Conservation (phyloP, 2,113 vertebrate species). For the Scatophagus argus region DNA sequence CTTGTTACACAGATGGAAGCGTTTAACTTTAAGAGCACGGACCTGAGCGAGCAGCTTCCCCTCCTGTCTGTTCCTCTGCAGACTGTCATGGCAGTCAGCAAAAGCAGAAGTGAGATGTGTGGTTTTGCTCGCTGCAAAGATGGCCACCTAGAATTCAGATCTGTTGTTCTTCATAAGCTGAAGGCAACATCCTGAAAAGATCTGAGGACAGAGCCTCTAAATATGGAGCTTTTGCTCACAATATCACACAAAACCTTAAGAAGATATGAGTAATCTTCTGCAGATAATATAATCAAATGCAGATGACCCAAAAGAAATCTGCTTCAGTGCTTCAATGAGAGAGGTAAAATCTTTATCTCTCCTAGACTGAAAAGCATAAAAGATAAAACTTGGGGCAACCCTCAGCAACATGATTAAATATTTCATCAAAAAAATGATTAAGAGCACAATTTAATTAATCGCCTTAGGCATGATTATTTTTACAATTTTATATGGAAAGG, state of each 20-base stretch:
- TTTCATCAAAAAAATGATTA: conserved; percentile 74
- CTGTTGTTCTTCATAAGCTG: conserved; percentile 37
- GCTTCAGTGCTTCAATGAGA: conserved; percentile 17
- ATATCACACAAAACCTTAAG: not conserved
- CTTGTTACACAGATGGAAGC: conserved; percentile 85
- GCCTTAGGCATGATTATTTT: conserved; percentile 67
- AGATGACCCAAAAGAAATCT: conserved; percentile 13
- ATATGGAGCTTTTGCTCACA: conserved; percentile 15
- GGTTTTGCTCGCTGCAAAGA: conserved; percentile 60
- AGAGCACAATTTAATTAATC: conserved; percentile 70
- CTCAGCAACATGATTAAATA: conserved; percentile 63
- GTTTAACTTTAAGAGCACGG: conserved; percentile 81
- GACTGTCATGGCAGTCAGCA: conserved; percentile 69
- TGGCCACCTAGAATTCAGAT: conserved; percentile 51
- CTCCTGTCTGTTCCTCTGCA: conserved; percentile 68
- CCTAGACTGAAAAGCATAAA: conserved; percentile 45
- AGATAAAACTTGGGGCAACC: conserved; percentile 52
- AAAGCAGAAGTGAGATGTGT: conserved; percentile 79
- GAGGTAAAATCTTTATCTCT: not conserved
- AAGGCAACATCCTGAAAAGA: conserved; percentile 40
- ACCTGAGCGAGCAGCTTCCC: conserved; percentile 77
- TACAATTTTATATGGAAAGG: conserved; percentile 50
- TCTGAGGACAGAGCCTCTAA: conserved; percentile 34
- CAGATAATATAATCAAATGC: conserved; percentile 8
- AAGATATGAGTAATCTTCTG: not conserved